Conservation (phyloP, 1,140 invertebrate species). For the Leucophenga varia region DNA sequence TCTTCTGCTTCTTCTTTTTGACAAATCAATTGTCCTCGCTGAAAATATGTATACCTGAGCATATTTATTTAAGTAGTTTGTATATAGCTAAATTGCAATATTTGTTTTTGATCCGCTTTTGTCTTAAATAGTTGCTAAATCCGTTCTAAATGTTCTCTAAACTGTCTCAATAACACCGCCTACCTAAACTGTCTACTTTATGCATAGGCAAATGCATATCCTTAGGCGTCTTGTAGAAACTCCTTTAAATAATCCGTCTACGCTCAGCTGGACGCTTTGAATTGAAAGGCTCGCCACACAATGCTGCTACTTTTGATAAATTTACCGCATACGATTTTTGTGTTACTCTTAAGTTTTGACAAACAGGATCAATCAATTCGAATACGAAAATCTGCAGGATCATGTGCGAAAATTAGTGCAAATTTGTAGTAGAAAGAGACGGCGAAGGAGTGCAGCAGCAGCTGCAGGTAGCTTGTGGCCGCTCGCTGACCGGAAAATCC, state of each 20-base stretch:
- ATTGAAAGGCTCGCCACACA: slow-evolving; percentile 19
- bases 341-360: slow-evolving; percentile 16
- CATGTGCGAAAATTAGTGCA: slow-evolving; percentile 47
- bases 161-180: slow-evolving; percentile 50
- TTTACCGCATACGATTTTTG: slow-evolving; percentile 45
- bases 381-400: slow-evolving; percentile 27
- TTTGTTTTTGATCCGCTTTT: too few species aligned
- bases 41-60: too few species aligned
- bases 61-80: too few species aligned
- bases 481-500: slow-evolving; percentile 49
- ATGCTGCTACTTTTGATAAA: slow-evolving; percentile 25
- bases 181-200: slow-evolving; percentile 6
- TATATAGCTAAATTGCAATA: too few species aligned
- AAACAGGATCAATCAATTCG: slow-evolving; percentile 47
- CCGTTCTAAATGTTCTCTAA: slow-evolving; percentile 35
- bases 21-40: slow-evolving; percentile 54
- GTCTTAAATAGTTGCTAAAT: background rate
- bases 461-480: background rate
- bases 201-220: slow-evolving; percentile 16
- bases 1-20: slow-evolving; percentile 20
- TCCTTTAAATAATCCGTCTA: slow-evolving; percentile 29
- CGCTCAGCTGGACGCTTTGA: slow-evolving; percentile 32
- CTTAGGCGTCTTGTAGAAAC: background rate
- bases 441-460: background rate
- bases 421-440: slow-evolving; percentile 19